Conservation (phyloP, 2,888 invertebrate genomes). For the Criorhina ranunculi region DNA sequence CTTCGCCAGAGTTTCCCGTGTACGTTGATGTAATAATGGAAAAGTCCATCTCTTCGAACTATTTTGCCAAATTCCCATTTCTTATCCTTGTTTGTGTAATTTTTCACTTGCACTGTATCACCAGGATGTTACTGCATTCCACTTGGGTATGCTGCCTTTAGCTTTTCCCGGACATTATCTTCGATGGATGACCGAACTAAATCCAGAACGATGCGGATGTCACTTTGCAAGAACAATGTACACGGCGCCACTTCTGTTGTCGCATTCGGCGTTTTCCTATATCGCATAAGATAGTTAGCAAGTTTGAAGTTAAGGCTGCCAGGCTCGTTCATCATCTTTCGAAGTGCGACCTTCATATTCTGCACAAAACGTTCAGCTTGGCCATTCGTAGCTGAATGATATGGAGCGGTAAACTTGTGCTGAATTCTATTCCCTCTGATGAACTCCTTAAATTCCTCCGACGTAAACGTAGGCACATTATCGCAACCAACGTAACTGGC, state of each 20-base stretch:
- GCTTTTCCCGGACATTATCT: not conserved
- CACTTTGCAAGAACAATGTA: conserved; percentile 32
- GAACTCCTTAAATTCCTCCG: conserved; percentile 9
- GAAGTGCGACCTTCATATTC: not conserved
- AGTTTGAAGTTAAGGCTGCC: conserved; percentile 9
- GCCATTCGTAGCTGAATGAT: conserved; percentile 7
- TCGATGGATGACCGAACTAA: conserved; percentile 9
- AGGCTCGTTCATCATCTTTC: conserved; percentile 9
- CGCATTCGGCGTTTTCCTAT: conserved; percentile 45
- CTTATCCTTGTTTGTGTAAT: conserved; percentile 20
- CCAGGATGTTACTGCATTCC: not conserved
- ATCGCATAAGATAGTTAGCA: conserved; percentile 39
- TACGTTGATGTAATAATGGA: not conserved
- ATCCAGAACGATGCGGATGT: conserved; percentile 38
- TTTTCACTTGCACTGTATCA: not conserved
- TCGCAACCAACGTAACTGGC: conserved; percentile 11
- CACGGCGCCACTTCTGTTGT: conserved; percentile 43
- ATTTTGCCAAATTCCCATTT: conserved; percentile 34
- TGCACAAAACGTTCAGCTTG: conserved; percentile 17
- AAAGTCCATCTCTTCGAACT: conserved; percentile 2
- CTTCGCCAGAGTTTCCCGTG: not conserved
- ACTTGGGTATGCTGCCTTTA: not conserved
- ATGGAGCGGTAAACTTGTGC: not conserved
- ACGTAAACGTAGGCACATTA: conserved; percentile 1
- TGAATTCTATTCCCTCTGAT: conserved; percentile 2